Percentiles rank a stretch among this genome's conserved stretches.
These are phyloP conservation scores for Epinotia ramella DNA, from an alignment of 2,888 invertebrate species.

Conservation along the genomic window DNA sequence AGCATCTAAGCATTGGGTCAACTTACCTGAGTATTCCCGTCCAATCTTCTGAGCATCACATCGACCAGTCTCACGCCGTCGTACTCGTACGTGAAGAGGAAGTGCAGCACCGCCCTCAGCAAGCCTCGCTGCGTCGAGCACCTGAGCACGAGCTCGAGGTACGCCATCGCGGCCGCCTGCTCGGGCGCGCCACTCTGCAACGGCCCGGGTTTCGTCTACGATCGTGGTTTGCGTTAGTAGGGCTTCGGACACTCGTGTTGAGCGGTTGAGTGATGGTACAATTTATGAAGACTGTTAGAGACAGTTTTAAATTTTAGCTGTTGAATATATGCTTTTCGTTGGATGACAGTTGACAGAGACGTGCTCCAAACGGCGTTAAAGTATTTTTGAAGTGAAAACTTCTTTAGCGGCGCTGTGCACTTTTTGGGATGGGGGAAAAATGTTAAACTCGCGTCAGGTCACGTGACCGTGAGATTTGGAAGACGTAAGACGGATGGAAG, in stretches of 20 bases:
- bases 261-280: slow-evolving; percentile 44
- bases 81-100: slow-evolving; percentile 92
- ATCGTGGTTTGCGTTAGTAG: slow-evolving; percentile 64
- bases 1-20: slow-evolving; percentile 28
- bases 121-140: slow-evolving; percentile 94
- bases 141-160: slow-evolving; percentile 95
- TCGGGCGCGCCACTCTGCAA: slow-evolving; percentile 94
- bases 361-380: background rate
- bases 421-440: too few relatives aligned
- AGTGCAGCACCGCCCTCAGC: slow-evolving; percentile 92
- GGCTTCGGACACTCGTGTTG: slow-evolving; percentile 30
- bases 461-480: too few relatives aligned
- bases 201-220: slow-evolving; percentile 77
- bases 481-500: too few relatives aligned
- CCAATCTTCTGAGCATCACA: slow-evolving; percentile 92
- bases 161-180: slow-evolving; percentile 96
- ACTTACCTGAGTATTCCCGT: slow-evolving; percentile 89
- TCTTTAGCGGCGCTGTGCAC: too few relatives aligned
- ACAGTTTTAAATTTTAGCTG: background rate
- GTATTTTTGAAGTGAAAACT: too few relatives aligned
- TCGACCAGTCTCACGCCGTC: slow-evolving; percentile 94
- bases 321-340: background rate
- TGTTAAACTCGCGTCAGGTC: too few relatives aligned
- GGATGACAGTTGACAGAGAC: background rate
- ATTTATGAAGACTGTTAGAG: background rate